Evolutionary conservation across 2,888 invertebrate species (phyloP).

Genomic region (Caenorhabditis plicata): DNA sequence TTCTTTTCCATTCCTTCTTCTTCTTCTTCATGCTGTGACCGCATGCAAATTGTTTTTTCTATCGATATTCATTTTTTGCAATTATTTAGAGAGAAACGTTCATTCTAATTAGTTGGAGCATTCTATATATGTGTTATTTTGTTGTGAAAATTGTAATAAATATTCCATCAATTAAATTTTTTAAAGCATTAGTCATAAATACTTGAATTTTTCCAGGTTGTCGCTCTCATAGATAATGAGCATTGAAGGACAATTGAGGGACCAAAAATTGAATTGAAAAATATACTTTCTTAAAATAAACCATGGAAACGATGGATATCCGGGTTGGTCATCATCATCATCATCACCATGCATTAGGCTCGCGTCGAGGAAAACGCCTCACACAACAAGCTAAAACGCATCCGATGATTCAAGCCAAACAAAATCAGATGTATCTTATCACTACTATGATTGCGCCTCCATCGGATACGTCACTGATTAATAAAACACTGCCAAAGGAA

Average conservation of each 20-base stretch:
- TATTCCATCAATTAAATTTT: no score
- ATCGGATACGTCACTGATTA: conserved; percentile 71
- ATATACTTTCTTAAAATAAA: no score
- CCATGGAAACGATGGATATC: conserved; percentile 15
- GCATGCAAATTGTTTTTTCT: background rate
- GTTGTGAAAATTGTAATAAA: no score
- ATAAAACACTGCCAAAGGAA: conserved; percentile 94
- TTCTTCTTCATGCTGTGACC: background rate
- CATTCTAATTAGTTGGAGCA: no score
- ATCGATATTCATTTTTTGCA: background rate
- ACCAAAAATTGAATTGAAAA: no score
- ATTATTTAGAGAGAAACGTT: background rate
- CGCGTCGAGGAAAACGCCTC: conserved; percentile 28
- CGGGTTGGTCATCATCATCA: no score
- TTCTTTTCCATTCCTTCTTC: conserved; percentile 1
- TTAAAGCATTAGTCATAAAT: no score
- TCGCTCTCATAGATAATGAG: no score
- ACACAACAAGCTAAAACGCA: conserved; percentile 38
- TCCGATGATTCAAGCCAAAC: conserved; percentile 58
- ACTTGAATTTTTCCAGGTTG: no score
- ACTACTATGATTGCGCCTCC: conserved; percentile 47
- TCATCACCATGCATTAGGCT: no score
- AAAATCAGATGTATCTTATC: conserved; percentile 64
- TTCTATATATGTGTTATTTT: no score
- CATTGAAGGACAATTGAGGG: no score